These are phyloP conservation scores for Hypena proboscidalis DNA, from an alignment of 2,888 invertebrate species.

Conservation along the genomic window DNA sequence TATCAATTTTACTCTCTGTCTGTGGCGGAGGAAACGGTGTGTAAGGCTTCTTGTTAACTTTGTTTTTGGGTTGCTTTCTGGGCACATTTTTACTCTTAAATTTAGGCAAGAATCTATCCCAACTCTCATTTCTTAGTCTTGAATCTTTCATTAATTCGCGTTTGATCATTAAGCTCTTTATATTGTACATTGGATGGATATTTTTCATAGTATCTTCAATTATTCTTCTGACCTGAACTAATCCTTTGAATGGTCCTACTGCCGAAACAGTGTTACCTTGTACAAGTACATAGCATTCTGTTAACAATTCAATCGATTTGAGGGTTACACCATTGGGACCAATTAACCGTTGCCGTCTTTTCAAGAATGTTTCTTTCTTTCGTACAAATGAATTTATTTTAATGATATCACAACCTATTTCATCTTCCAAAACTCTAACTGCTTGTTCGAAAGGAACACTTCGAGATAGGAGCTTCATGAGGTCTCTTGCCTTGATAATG, in stretches of 20 bases:
- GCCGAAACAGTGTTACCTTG: slow-evolving; percentile 99
- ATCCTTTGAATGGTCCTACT: slow-evolving; percentile 97
- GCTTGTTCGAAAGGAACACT: slow-evolving; percentile 99
- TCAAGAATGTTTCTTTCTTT: slow-evolving; percentile 97
- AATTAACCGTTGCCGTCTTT: slow-evolving; percentile 96
- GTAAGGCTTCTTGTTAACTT: slow-evolving; percentile 95
- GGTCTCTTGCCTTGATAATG: slow-evolving; percentile 97
- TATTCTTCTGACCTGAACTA: slow-evolving; percentile 94
- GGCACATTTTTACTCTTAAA: slow-evolving; percentile 96
- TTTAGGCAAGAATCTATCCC: slow-evolving; percentile 98
- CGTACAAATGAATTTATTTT: slow-evolving; percentile 96
- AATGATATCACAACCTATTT: slow-evolving; percentile 97
- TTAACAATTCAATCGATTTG: slow-evolving; percentile 98
- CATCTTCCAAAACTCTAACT: slow-evolving; percentile 93
- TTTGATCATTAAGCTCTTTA: slow-evolving; percentile 99
- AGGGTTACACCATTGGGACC: slow-evolving; percentile 99
- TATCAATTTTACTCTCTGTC: slow-evolving; percentile 96
- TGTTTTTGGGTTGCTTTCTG: slow-evolving; percentile 94
- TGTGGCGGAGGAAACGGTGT: slow-evolving; percentile 99
- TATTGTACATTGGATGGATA: slow-evolving; percentile 99
- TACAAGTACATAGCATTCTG: slow-evolving; percentile 97
- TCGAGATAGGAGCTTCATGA: slow-evolving; percentile 97
- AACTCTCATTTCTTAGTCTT: slow-evolving; percentile 95
- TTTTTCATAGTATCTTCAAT: slow-evolving; percentile 99
- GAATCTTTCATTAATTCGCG: slow-evolving; percentile 97